Evolutionary conservation across 1,140 invertebrate species (phyloP).

Genomic region (Callitettix versicolor): DNA sequence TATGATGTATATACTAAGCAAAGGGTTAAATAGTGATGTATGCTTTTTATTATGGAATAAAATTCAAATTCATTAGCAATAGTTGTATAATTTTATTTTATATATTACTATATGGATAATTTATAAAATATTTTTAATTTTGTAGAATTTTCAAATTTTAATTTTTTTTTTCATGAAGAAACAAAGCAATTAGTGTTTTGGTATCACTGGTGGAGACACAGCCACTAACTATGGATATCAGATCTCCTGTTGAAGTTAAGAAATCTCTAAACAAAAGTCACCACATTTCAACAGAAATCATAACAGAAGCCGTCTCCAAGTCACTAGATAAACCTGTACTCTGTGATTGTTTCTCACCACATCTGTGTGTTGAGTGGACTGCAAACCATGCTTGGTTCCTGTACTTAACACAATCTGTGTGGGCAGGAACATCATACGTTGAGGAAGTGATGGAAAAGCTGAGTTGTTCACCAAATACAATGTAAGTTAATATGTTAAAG

Average conservation of each 20-base stretch:
- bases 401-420: constrained; percentile 31
- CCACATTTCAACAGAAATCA: constrained; percentile 25
- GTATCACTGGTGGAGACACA: too few species aligned
- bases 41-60: too few species aligned
- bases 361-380: constrained; percentile 39
- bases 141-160: too few species aligned
- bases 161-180: too few species aligned
- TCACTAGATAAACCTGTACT: too few species aligned
- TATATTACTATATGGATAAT: too few species aligned
- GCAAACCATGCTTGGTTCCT: constrained; percentile 43
- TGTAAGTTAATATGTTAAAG: background rate
- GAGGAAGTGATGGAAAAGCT: constrained; percentile 27
- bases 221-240: background rate
- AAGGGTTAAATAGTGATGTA: too few species aligned
- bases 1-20: too few species aligned
- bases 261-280: constrained; percentile 26
- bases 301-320: background rate
- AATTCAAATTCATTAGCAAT: too few species aligned
- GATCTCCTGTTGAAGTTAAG: constrained; percentile 13
- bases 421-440: constrained; percentile 30
- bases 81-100: too few species aligned
- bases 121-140: too few species aligned
- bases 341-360: constrained; percentile 8
- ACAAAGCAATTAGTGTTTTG: too few species aligned
- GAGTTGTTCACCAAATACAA: background rate